These are phyloP conservation scores for Pseudorasbora parva DNA, from an alignment of 2,113 vertebrate species.

Conservation along the genomic window DNA sequence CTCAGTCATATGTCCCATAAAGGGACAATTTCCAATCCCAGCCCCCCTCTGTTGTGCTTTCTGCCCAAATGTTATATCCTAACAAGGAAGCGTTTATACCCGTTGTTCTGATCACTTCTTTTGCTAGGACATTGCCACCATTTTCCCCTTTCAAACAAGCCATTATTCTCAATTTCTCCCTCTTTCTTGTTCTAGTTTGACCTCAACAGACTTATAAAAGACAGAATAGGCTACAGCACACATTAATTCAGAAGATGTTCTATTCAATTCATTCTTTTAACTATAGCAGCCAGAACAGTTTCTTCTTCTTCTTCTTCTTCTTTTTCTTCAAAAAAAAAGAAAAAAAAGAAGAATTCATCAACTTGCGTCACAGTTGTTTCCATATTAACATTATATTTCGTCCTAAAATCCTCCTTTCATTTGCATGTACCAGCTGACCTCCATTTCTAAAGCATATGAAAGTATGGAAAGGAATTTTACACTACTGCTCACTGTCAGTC, in stretches of 20 bases:
- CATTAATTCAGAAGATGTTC: conserved; percentile 17
- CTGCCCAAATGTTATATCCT: neutral
- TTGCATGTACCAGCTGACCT: neutral
- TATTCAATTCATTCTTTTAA: neutral
- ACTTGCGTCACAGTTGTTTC: neutral
- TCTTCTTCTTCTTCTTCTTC: too few relatives aligned
- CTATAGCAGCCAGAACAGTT: neutral
- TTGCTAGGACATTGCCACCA: neutral
- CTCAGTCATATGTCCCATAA: neutral
- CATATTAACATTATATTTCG: neutral
- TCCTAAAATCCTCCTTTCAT: neutral
- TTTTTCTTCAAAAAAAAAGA: too few relatives aligned
- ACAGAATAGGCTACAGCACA: neutral
- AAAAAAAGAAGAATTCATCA: too few relatives aligned
- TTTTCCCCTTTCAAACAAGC: neutral
- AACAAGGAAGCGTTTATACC: neutral
- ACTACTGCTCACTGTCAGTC: neutral
- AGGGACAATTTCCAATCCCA: neutral
- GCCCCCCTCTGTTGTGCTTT: neutral
- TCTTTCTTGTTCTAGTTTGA: neutral
- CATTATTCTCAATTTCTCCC: neutral
- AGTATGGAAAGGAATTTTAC: neutral
- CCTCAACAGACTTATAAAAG: neutral
- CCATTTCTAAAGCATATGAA: neutral
- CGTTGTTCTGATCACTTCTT: neutral